A percentile compares a stretch with the other conserved stretches of the same genome.
Conservation (phyloP, 1,140 invertebrate species). For the Vanessa atalanta region DNA sequence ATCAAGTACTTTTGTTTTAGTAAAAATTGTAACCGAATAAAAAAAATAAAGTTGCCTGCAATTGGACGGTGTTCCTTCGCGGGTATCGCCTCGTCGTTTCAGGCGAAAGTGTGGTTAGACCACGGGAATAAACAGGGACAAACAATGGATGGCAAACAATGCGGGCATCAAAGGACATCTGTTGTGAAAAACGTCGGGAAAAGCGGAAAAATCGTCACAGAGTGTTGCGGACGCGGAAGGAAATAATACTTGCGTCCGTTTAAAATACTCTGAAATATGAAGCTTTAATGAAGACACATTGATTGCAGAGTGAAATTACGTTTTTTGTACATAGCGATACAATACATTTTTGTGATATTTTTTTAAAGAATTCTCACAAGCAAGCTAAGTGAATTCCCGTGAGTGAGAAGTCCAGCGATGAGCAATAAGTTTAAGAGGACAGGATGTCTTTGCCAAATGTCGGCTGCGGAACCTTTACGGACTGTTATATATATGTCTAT, state of each 20-base stretch:
- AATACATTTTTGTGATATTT: background rate
- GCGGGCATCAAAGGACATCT: conserved; percentile 49
- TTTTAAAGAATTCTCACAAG: too few species aligned
- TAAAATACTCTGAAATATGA: conserved; percentile 14
- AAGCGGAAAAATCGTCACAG: conserved; percentile 33
- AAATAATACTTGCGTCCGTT: conserved; percentile 19
- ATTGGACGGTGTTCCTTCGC: background rate
- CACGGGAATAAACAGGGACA: conserved; percentile 44
- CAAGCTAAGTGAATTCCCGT: too few species aligned
- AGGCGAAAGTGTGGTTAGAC: background rate
- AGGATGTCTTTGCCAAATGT: too few species aligned
- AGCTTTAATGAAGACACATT: background rate
- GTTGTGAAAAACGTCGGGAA: conserved; percentile 44
- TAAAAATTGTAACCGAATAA: too few species aligned
- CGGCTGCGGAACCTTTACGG: too few species aligned
- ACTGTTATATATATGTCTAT: too few species aligned
- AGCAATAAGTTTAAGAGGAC: too few species aligned
- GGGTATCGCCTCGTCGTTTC: background rate
- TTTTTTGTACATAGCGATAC: background rate
- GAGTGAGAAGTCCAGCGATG: too few species aligned
- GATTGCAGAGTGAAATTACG: background rate
- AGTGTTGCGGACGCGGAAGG: conserved; percentile 3
- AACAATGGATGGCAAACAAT: conserved; percentile 52
- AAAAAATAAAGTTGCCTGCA: background rate
- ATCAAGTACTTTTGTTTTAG: too few species aligned